Conservation (phyloP, 92 coral and sea anemone species). For the Parazoanthus swiftii region DNA sequence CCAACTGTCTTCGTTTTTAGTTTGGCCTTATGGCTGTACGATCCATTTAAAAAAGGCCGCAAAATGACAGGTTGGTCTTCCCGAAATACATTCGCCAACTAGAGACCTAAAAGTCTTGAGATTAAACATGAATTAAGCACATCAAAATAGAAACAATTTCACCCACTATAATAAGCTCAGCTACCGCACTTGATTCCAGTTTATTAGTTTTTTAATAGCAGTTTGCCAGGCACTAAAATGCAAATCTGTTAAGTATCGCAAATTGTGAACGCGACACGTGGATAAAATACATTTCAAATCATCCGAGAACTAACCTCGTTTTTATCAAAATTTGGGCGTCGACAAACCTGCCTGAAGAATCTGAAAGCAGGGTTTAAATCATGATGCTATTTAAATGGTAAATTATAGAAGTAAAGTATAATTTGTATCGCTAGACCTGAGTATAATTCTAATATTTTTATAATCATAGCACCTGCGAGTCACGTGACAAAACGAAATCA, state of each 20-base stretch:
- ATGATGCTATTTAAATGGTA: neutral
- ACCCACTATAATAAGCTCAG: neutral
- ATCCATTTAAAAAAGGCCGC: neutral
- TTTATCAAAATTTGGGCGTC: neutral
- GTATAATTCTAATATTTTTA: neutral
- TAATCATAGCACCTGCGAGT: slow-evolving; percentile 23
- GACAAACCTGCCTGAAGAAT: neutral
- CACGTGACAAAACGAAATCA: slow-evolving; percentile 28
- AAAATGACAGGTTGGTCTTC: slow-evolving; percentile 4
- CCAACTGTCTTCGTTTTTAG: slow-evolving; percentile 26
- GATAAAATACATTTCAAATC: neutral
- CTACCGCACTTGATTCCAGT: slow-evolving; percentile 14
- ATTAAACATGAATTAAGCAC: neutral
- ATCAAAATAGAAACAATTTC: neutral
- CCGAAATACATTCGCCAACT: neutral
- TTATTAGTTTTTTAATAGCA: slow-evolving; percentile 35
- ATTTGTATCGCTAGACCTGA: neutral
- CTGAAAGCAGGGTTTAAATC: neutral
- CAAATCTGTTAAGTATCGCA: slow-evolving; percentile 25
- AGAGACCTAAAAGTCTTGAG: neutral
- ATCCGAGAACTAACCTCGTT: slow-evolving; percentile 11
- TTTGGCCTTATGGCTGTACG: neutral
- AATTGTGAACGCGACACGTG: slow-evolving; percentile 25
- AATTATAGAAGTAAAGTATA: neutral
- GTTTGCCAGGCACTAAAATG: slow-evolving; percentile 39